Conservation (phyloP, 2,113 vertebrate genomes). For the Toxostoma redivivum region DNA sequence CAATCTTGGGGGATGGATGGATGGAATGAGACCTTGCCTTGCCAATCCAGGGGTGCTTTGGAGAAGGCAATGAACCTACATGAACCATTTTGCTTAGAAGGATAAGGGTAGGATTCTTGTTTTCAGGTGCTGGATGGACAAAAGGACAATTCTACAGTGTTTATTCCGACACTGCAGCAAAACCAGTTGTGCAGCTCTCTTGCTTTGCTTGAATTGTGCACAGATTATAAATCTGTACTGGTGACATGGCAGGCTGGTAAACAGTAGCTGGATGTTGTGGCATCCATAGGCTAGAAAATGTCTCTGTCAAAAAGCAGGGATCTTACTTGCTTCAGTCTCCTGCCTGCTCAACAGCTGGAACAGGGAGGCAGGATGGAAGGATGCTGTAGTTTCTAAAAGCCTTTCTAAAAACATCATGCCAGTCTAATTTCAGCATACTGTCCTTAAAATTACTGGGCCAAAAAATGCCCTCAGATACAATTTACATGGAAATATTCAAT, state of each 20-base stretch:
- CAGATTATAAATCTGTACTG: background rate
- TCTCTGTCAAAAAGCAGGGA: background rate
- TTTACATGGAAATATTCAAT: constrained; percentile 1
- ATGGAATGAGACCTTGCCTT: background rate
- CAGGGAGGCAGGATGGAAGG: background rate
- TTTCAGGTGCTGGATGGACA: background rate
- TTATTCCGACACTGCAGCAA: background rate
- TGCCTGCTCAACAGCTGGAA: background rate
- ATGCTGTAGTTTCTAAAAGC: background rate
- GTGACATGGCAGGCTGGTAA: background rate
- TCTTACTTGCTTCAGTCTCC: background rate
- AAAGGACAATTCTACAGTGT: background rate
- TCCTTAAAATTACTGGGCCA: constrained; percentile 7
- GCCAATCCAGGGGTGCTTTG: background rate
- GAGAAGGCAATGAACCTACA: background rate
- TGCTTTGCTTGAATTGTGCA: background rate
- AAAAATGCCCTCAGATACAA: background rate
- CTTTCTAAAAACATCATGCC: background rate
- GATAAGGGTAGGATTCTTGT: background rate
- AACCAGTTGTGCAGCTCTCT: background rate
- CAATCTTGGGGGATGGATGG: background rate
- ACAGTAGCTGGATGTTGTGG: background rate
- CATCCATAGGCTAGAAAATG: background rate
- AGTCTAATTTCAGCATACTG: background rate
- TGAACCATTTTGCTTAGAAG: background rate